These are phyloP conservation scores for Arctia plantaginis DNA, from an alignment of 2,888 invertebrate species.

Conservation along the genomic window DNA sequence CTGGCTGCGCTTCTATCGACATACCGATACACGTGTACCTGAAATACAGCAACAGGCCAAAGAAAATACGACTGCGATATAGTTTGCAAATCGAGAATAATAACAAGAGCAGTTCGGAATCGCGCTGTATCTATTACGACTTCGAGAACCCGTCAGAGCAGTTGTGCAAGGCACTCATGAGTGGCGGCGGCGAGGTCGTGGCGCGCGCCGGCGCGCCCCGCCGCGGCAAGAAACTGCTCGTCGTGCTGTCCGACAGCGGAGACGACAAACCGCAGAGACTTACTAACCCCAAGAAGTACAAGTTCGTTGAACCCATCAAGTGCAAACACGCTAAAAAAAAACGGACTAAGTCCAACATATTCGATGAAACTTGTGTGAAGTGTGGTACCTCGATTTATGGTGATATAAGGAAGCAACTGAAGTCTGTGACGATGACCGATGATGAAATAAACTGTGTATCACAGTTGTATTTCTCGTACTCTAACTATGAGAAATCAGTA, in stretches of 20 bases:
- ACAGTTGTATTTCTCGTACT: constrained; percentile 72
- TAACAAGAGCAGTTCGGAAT: constrained; percentile 72
- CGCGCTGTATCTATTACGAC: constrained; percentile 79
- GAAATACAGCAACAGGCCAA: constrained; percentile 77
- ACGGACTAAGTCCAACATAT: constrained; percentile 59
- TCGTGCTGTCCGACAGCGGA: constrained; percentile 64
- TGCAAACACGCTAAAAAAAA: constrained; percentile 66
- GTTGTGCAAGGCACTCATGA: constrained; percentile 74
- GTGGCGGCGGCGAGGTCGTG: constrained; percentile 77
- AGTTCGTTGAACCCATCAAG: constrained; percentile 71
- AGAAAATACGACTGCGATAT: constrained; percentile 78
- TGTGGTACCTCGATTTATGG: constrained; percentile 72
- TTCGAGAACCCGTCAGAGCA: constrained; percentile 76
- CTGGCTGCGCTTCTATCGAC: constrained; percentile 79
- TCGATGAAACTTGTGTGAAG: constrained; percentile 73
- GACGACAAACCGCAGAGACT: constrained; percentile 56
- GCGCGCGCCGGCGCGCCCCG: constrained; percentile 61
- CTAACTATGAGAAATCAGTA: constrained; percentile 72
- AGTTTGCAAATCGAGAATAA: constrained; percentile 79
- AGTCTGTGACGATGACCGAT: constrained; percentile 72
- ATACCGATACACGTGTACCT: constrained; percentile 83
- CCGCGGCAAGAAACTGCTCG: constrained; percentile 62
- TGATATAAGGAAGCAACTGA: constrained; percentile 73
- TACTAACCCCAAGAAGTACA: constrained; percentile 64
- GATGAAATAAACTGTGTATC: constrained; percentile 75